Evolutionary conservation across 2,797 vertebrate species (phyloP), one percentile per base, ranked within the genome.

Genomic region (Cercopithecus diana): DNA sequence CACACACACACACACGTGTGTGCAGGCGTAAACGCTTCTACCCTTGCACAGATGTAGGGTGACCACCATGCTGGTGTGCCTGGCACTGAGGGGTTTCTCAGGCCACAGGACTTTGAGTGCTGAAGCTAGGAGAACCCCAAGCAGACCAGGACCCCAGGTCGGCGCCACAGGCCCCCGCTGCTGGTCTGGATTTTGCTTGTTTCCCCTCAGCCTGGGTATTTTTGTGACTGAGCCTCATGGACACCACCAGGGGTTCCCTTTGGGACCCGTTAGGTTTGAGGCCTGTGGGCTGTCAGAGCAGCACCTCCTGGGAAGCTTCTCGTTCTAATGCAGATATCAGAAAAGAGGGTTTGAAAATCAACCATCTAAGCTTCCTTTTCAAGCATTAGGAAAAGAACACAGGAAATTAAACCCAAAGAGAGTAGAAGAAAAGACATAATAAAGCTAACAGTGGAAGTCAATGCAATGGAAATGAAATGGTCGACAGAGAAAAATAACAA

Each of bases 101-200:
- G 80, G 67, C 26, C 22, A 2, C 6, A 17, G 30, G 67, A 30
- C 52, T 48, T 75, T 20, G 7, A 67, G 15, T 67, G 61, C 61
- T 30, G 3, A n/a, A 17, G 33, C 61, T 15, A n/a, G 61, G 30
- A n/a, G 61, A 67, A 67, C 14, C 15, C 1, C 61, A 4, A 14
- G 15, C 45, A 24, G 61, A 26, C 14, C 3, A 15, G 61, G 30
- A 64, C 30, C 61, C 30, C 61, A 8, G 14, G 61, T 33, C 0
- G 0, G 30, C 22, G 52, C 28, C 2, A 28, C 79, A 30, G n/a
- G 7, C 41, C 45, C 33, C 52, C 10, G 3, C 0, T 15, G 8
- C 12, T 7, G 11, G 41, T 14, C 83, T 22, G 50, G 20, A 15
- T 36, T 22, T 36, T 36, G 75, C 13, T 17, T 67, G 14, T 50